A percentile compares a stretch with the other conserved stretches of the same genome.
Conservation (phyloP, 2,888 invertebrate genomes). For the Eueremaeus valkanovi region DNA sequence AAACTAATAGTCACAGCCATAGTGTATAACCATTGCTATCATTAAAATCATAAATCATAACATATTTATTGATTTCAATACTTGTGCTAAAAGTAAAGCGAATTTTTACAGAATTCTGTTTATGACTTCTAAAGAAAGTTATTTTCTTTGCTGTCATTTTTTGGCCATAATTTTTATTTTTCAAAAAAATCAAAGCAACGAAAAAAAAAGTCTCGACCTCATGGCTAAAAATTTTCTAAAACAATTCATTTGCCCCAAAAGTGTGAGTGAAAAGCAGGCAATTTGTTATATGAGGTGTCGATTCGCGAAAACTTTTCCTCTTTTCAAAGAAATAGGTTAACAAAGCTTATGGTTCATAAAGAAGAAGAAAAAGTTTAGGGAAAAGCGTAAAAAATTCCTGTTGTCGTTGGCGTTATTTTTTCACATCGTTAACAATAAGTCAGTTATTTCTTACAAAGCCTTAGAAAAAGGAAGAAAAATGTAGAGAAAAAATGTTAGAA, state of each 20-base stretch:
- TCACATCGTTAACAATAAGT: neutral
- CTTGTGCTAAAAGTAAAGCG: neutral
- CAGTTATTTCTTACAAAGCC: neutral
- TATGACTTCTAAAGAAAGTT: slow-evolving; percentile 15
- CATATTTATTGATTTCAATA: slow-evolving; percentile 26
- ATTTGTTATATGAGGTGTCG: slow-evolving; percentile 33
- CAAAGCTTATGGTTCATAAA: neutral
- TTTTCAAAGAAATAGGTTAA: slow-evolving; percentile 12
- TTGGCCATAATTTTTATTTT: slow-evolving; percentile 13
- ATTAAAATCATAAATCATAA: slow-evolving; percentile 30
- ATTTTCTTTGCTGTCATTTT: slow-evolving; percentile 23
- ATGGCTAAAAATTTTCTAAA: neutral
- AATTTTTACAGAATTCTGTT: neutral
- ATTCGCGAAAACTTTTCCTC: neutral
- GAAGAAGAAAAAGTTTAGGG: neutral
- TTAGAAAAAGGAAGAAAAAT: neutral
- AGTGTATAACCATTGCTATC: neutral
- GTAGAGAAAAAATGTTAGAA: neutral
- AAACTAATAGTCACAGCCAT: neutral
- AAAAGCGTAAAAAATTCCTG: neutral
- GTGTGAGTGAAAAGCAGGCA: neutral
- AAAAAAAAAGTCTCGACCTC: neutral
- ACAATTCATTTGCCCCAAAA: slow-evolving; percentile 10
- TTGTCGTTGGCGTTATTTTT: neutral
- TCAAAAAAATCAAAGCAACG: neutral